Evolutionary conservation across 2,888 invertebrate species (phyloP).

Genomic region (Mythimna albipuncta): DNA sequence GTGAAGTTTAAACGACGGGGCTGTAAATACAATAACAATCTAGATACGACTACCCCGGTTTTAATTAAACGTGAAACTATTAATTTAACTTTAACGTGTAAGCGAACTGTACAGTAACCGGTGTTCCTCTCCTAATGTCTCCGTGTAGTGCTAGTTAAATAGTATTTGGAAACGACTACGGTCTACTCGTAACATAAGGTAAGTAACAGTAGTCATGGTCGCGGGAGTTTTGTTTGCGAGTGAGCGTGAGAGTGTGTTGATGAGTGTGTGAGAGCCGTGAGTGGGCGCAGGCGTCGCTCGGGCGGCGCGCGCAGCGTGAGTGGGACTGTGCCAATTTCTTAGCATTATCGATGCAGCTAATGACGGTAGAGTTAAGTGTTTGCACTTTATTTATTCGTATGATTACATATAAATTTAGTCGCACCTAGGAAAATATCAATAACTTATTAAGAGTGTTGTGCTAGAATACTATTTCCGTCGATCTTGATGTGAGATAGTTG

Average conservation of each 20-base stretch:
- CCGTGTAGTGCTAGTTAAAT: conserved; percentile 86
- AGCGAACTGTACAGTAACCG: conserved; percentile 88
- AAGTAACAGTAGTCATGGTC: conserved; percentile 78
- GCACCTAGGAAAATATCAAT: conserved; percentile 91
- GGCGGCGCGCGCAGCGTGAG: conserved; percentile 75
- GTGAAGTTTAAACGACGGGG: conserved; percentile 78
- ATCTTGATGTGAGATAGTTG: conserved; percentile 87
- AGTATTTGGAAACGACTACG: conserved; percentile 82
- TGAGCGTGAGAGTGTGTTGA: conserved; percentile 60
- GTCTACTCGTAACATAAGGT: conserved; percentile 82
- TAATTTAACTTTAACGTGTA: conserved; percentile 80
- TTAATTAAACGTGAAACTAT: conserved; percentile 84
- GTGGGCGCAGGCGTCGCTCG: conserved; percentile 55
- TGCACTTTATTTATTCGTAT: conserved; percentile 91
- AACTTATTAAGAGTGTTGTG: conserved; percentile 91
- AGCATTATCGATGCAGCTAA: conserved; percentile 87
- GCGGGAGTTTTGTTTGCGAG: conserved; percentile 74
- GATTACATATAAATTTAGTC: conserved; percentile 90
- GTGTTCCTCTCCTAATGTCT: conserved; percentile 89
- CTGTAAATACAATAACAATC: conserved; percentile 85
- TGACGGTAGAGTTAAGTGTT: conserved; percentile 91
- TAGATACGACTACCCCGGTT: conserved; percentile 79
- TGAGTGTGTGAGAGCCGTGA: conserved; percentile 60
- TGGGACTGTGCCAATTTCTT: conserved; percentile 90
- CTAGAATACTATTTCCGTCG: conserved; percentile 88